Evolutionary conservation across 2,113 vertebrate species (phyloP).

Genomic region (Oceanites oceanicus): DNA sequence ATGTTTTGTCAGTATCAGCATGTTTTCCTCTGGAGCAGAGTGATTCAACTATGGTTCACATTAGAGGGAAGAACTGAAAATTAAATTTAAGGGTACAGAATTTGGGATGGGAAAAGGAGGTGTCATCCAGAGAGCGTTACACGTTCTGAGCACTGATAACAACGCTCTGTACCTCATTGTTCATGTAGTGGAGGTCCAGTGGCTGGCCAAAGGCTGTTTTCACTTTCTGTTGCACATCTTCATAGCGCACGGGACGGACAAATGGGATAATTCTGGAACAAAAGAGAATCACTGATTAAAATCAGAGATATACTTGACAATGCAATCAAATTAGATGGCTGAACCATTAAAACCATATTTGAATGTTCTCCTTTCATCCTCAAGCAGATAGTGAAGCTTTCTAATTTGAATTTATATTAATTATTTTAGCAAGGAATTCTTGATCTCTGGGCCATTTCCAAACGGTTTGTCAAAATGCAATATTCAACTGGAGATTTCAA

Average conservation of each 20-base stretch:
- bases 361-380: neutral
- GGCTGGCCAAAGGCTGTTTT: slow-evolving; percentile 89
- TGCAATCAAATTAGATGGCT: neutral
- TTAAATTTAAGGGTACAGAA: neutral
- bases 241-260: slow-evolving; percentile 87
- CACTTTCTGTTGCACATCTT: slow-evolving; percentile 92
- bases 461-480: neutral
- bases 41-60: fast-evolving
- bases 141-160: neutral
- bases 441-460: neutral
- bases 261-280: slow-evolving; percentile 87
- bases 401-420: neutral
- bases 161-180: slow-evolving; percentile 84
- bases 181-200: slow-evolving; percentile 92
- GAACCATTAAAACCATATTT: neutral
- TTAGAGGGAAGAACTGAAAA: neutral
- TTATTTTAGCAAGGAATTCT: neutral
- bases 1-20: neutral
- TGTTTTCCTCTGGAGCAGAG: neutral
- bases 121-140: neutral
- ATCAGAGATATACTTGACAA: neutral
- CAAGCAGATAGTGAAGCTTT: neutral
- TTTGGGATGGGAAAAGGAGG: neutral
- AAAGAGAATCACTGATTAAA: neutral
- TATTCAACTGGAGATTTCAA: neutral